Base-by-base conservation (phyloP, 92 coral and sea anemone species). In the Pocillopora meandrina region DNA sequence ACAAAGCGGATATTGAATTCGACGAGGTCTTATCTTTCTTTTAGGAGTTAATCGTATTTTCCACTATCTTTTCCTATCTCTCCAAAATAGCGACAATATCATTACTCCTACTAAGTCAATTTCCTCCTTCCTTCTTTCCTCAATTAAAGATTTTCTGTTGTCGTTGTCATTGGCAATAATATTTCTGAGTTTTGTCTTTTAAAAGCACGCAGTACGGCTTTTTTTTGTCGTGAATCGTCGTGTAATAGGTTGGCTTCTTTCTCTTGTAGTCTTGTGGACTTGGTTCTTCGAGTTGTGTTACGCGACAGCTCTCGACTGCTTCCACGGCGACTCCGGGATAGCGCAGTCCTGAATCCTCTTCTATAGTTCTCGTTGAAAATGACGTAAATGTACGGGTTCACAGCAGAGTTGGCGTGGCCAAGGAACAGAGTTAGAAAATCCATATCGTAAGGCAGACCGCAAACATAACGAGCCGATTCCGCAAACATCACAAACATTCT, bases 371-470 rank as follows among this genome's bases (percentile, higher is more conserved):
- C 94, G 74, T 88, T 91, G 86, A 91, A 91, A 63, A 91, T 84
- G 47, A 91, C 92, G 87, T 91, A 92, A 20, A 92, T 87, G 57
- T 87, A 92, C 10, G 95, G 95, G 74, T 92, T 92, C 16, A 92
- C 77, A 9, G 93, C 90, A 20, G 94, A 91, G 81, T 92, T 90
- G 49, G 93, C 95, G 78, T 92, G 95, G 13, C 95, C 95, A 9
- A 92, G 84, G 71, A 73, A 92, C 8, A 92, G 73, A 0, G 93
- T 81, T 34, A 92, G 87, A 60, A 92, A 92, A 81, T 92, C 95
- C 52, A 92, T 80, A 52, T 87, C 91, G 82, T 92, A 90, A 0
- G 95, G 95, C 72, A 92, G 74, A n/a, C 95, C 93, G 83, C 95
- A 92, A 14, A 31, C 65, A 67, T 77, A 92, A 16, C 77, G 79